These are phyloP conservation scores for Leuciscus waleckii DNA, from an alignment of 2,797 vertebrate genomes.

Conservation along the genomic window DNA sequence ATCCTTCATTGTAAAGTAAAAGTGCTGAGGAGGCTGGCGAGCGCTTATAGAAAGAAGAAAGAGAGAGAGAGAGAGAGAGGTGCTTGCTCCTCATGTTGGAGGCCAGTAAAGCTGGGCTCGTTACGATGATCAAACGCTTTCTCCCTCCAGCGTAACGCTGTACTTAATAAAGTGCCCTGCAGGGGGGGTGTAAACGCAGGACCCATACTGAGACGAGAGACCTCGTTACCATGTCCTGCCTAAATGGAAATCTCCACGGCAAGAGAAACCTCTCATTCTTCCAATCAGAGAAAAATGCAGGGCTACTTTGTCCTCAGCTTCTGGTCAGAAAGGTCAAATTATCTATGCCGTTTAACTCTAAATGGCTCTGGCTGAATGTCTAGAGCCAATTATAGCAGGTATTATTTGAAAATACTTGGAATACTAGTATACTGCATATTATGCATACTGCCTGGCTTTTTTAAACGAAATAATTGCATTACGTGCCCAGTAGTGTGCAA, in stretches of 20 bases:
- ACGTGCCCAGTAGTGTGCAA: too few relatives aligned
- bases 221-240: conserved; percentile 76
- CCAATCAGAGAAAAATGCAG: conserved; percentile 3
- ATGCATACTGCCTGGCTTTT: not conserved
- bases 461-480: not conserved
- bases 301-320: not conserved
- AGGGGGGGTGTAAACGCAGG: conserved; percentile 73
- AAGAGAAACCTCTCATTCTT: conserved; percentile 32
- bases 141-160: conserved; percentile 70
- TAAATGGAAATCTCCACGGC: conserved; percentile 62
- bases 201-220: conserved; percentile 39
- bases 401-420: not conserved
- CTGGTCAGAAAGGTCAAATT: not conserved
- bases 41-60: conserved; percentile 15
- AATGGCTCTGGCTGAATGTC: not conserved
- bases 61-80: conserved; percentile 52
- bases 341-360: not conserved
- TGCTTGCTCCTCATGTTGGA: conserved; percentile 76
- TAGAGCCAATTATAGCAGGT: not conserved
- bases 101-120: conserved; percentile 73
- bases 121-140: conserved; percentile 79
- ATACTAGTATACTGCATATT: not conserved
- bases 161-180: conserved; percentile 78
- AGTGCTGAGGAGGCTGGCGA: conserved; percentile 18
- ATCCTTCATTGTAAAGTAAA: not conserved